phyloP scores from a whole-genome alignment of 2,113 vertebrate species.

The Zootoca vivipara region DNA sequence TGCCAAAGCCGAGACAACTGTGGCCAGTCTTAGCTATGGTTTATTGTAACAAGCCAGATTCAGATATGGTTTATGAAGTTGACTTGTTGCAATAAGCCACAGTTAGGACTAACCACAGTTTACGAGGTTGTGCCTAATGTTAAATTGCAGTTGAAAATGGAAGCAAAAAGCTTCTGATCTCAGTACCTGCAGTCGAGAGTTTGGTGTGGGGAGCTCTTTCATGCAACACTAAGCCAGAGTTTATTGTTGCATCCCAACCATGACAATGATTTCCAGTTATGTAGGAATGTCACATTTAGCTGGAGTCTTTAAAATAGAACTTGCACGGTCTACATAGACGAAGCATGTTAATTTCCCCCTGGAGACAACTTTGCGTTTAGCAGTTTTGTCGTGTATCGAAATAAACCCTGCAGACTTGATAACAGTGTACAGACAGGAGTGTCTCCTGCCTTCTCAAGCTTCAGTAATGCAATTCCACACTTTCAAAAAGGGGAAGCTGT shows the following conservation, averaged over 20 bases:
- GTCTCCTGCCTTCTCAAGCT: too few relatives aligned
- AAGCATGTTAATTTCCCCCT: background rate
- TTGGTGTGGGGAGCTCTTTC: background rate
- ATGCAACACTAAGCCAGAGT: background rate
- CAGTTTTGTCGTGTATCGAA: background rate
- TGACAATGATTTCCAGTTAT: background rate
- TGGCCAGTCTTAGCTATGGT: background rate
- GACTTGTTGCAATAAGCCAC: background rate
- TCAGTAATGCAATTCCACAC: too few relatives aligned
- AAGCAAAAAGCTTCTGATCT: background rate
- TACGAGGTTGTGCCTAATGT: background rate
- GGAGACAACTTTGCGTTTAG: background rate
- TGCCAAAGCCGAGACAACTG: background rate
- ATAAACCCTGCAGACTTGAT: background rate
- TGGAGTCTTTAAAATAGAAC: background rate
- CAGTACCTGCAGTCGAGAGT: too few relatives aligned
- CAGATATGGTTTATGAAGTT: background rate
- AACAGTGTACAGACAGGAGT: background rate
- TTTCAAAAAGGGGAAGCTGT: background rate
- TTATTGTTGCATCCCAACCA: background rate
- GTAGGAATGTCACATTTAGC: background rate
- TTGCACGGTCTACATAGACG: background rate
- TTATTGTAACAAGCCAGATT: background rate
- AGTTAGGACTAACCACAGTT: background rate
- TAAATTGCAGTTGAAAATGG: background rate